A percentile compares a stretch with the other conserved stretches of the same genome.
These are phyloP conservation scores for Azorinus chamasolen DNA, from an alignment of 2,888 invertebrate species.

Conservation along the genomic window DNA sequence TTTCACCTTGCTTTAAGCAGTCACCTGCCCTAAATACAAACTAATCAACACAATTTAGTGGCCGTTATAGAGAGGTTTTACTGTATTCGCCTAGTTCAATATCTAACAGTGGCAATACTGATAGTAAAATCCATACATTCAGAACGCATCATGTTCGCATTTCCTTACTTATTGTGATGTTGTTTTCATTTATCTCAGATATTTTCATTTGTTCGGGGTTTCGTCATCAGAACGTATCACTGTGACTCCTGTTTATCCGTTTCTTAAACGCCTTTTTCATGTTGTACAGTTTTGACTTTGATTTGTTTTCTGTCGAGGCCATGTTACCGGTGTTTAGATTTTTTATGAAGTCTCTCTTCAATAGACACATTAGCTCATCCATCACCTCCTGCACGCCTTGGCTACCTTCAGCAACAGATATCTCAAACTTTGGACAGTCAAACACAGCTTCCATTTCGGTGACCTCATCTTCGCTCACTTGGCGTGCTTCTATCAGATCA, in stretches of 20 bases:
- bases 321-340: slow-evolving; percentile 56
- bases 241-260: slow-evolving; percentile 80
- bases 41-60: no score
- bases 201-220: no score
- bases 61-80: no score
- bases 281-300: slow-evolving; percentile 77
- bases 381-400: slow-evolving; percentile 79
- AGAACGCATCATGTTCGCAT: no score
- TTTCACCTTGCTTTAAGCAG: no score
- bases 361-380: slow-evolving; percentile 79
- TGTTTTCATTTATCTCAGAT: no score
- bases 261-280: slow-evolving; percentile 83
- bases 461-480: slow-evolving; percentile 78
- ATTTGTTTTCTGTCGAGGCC: slow-evolving; percentile 67
- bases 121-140: no score
- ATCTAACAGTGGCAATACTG: no score
- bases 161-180: no score
- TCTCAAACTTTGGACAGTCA: slow-evolving; percentile 80
- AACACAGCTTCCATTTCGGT: slow-evolving; percentile 69
- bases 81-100: no score
- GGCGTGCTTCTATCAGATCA: slow-evolving; percentile 77
- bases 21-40: no score
- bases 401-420: slow-evolving; percentile 81
- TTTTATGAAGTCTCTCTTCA: slow-evolving; percentile 80
- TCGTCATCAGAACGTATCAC: slow-evolving; percentile 71